Conservation (phyloP, 1,140 invertebrate genomes). For the Penaeus indicus region DNA sequence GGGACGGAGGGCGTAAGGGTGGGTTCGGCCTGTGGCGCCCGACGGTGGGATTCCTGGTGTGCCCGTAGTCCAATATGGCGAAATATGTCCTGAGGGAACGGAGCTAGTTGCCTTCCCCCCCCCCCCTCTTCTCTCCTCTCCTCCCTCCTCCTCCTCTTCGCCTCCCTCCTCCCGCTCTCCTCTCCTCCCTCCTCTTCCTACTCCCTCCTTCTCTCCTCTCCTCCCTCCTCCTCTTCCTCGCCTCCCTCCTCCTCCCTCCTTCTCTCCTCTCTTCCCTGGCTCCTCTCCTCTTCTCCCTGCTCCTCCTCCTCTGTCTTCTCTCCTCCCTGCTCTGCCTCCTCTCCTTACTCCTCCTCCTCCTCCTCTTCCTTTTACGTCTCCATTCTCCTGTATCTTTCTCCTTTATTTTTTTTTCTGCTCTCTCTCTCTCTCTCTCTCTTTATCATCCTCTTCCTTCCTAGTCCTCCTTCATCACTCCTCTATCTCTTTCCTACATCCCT, state of each 20-base stretch:
- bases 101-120: background rate
- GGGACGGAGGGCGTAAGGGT: background rate
- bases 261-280: background rate
- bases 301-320: too few species aligned
- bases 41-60: constrained; percentile 22
- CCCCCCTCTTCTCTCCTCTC: background rate
- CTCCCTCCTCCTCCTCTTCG: background rate
- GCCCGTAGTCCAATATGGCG: constrained; percentile 25
- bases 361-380: background rate
- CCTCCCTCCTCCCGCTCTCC: background rate
- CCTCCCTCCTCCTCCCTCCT: too few species aligned
- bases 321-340: background rate
- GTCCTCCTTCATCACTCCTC: too few species aligned
- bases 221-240: background rate
- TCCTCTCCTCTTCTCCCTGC: background rate
- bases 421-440: background rate
- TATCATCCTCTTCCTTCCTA: background rate
- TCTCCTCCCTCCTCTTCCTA: background rate
- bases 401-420: background rate
- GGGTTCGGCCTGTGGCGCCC: background rate
- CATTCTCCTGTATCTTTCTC: background rate
- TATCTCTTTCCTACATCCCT: background rate
- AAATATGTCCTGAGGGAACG: constrained; percentile 40
- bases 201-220: background rate
- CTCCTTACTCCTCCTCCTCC: background rate